These are phyloP conservation scores for Doryteuthis pealeii DNA, from an alignment of 1,140 invertebrate species.

Conservation along the genomic window DNA sequence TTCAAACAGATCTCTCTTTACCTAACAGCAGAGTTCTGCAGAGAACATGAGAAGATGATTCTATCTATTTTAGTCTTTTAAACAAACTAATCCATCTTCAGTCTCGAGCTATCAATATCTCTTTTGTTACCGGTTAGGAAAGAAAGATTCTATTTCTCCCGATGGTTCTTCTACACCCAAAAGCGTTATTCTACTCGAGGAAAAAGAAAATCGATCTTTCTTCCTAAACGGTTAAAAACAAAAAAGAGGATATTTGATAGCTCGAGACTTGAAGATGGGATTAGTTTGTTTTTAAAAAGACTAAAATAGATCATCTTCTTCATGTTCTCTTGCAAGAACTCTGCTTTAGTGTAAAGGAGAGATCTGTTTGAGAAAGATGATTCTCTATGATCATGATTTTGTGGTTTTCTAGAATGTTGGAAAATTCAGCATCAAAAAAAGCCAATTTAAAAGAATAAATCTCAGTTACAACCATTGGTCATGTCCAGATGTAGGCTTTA, in stretches of 20 bases:
- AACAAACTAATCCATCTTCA: background rate
- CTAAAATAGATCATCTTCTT: background rate
- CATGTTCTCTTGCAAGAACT: no score
- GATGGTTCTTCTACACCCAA: background rate
- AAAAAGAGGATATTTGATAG: background rate
- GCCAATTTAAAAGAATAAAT: background rate
- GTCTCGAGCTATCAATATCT: background rate
- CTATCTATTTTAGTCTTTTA: background rate
- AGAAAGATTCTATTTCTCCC: background rate
- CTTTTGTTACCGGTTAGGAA: background rate
- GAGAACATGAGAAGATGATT: no score
- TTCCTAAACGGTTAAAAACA: no score
- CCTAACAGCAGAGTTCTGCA: no score
- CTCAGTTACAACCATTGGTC: background rate
- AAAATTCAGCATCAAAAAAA: background rate
- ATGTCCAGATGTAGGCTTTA: conserved; percentile 2
- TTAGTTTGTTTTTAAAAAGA: background rate
- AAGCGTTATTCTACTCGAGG: conserved; percentile 9
- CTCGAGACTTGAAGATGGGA: background rate
- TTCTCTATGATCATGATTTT: no score
- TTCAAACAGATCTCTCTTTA: no score
- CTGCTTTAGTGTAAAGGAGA: no score
- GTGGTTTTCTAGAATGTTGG: no score
- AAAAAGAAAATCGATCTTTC: background rate
- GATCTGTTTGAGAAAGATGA: no score